These are phyloP conservation scores for Imbricaverruca yamaguchii DNA, from an alignment of 2,888 invertebrate species.

Conservation along the genomic window DNA sequence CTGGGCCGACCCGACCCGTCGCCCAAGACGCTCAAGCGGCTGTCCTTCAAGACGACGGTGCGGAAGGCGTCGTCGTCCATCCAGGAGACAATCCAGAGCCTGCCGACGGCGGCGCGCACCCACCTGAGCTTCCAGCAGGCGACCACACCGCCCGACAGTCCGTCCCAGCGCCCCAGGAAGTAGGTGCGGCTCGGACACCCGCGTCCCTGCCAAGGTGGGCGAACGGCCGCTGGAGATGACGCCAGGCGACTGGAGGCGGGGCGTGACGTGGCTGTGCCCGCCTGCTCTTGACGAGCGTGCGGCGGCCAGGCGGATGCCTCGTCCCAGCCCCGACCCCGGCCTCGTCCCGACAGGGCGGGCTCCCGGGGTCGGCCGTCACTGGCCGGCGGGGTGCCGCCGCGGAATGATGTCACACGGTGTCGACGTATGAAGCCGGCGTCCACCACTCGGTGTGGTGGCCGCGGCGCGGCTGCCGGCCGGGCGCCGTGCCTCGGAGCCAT, in stretches of 20 bases:
- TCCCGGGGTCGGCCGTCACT: too few species aligned
- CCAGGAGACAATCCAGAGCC: slow-evolving; percentile 22
- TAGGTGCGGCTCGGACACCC: not conserved
- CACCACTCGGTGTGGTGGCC: too few species aligned
- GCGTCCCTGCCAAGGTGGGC: not conserved
- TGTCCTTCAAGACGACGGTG: slow-evolving; percentile 53
- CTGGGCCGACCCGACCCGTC: slow-evolving; percentile 49
- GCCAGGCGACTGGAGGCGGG: too few species aligned
- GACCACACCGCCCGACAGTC: slow-evolving; percentile 13
- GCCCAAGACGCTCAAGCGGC: slow-evolving; percentile 61
- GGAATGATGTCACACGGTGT: too few species aligned
- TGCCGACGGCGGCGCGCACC: slow-evolving; percentile 14
- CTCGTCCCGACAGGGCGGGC: too few species aligned
- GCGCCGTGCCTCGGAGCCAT: too few species aligned
- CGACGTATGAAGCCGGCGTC: too few species aligned
- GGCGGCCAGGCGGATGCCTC: too few species aligned
- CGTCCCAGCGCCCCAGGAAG: not conserved
- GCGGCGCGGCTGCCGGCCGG: too few species aligned
- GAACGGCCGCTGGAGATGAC: not conserved
- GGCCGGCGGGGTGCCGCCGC: too few species aligned
- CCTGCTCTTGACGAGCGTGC: not conserved
- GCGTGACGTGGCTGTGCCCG: not conserved
- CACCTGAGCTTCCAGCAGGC: not conserved
- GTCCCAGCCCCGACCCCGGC: too few species aligned
- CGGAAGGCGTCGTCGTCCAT: slow-evolving; percentile 17